These are phyloP conservation scores for Oreortyx pictus DNA, from an alignment of 2,797 vertebrate species.

Conservation along the genomic window DNA sequence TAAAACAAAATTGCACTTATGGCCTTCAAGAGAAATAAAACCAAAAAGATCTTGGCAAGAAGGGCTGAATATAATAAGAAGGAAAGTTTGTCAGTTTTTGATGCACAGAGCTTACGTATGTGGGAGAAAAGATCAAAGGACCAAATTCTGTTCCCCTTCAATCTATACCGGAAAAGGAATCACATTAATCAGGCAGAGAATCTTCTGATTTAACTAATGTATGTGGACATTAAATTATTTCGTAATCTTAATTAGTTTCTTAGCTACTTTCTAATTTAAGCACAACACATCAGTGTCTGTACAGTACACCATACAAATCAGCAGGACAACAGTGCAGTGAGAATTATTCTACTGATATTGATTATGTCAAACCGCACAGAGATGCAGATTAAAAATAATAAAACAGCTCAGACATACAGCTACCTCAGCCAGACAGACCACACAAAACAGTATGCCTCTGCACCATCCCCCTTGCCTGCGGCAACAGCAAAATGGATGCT, in stretches of 20 bases:
- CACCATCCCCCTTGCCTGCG: background rate
- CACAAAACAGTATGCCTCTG: background rate
- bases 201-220: background rate
- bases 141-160: background rate
- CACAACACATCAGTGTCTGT: background rate
- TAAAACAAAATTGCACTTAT: background rate
- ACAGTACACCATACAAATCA: background rate
- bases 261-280: background rate
- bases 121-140: background rate
- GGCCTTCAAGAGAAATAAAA: background rate
- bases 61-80: background rate
- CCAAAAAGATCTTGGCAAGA: background rate
- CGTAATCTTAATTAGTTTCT: background rate
- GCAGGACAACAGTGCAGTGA: background rate
- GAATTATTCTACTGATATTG: background rate
- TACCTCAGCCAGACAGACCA: background rate
- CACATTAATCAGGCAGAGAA: background rate
- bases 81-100: background rate
- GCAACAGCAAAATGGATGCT: background rate
- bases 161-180: background rate
- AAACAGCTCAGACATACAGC: background rate
- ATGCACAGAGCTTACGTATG: fast-evolving
- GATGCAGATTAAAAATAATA: background rate
- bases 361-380: background rate
- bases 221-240: background rate